Evolutionary conservation across 2,113 vertebrate genomes (phyloP).

Genomic region (human): DNA sequence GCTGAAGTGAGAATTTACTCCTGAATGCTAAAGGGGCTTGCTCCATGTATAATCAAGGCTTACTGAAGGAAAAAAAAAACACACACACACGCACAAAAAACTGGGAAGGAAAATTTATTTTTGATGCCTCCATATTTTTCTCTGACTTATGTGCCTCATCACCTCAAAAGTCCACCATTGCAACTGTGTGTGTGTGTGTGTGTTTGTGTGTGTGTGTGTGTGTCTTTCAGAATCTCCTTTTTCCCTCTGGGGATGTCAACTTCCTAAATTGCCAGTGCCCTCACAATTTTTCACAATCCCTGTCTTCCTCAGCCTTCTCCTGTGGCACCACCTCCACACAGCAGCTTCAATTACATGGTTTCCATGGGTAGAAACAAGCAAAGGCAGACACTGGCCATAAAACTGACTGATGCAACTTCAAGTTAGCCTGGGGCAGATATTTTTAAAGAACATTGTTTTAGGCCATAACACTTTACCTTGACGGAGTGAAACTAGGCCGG

Average conservation of each 20-base stretch:
- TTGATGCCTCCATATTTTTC: not conserved
- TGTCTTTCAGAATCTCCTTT: not conserved
- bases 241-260: not conserved
- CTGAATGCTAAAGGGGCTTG: not conserved
- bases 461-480: not conserved
- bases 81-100: not conserved
- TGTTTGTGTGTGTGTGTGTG: not conserved
- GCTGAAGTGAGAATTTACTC: not conserved
- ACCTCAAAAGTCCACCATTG: not conserved
- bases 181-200: not conserved
- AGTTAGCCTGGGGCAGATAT: not conserved
- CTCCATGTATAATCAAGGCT: not conserved
- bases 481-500: not conserved
- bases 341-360: not conserved
- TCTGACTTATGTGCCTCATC: not conserved
- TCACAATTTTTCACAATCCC: no score
- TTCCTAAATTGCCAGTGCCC: not conserved
- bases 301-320: not conserved
- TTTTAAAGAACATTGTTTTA: not conserved
- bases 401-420: not conserved
- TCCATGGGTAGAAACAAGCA: not conserved
- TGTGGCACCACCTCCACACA: not conserved
- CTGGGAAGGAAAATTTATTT: not conserved
- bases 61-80: no score
- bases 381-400: rapidly evolving